Percentiles rank a stretch among this genome's conserved stretches.
phyloP scores from a whole-genome alignment of 2,888 invertebrate species.

The Sminthurides aquaticus region DNA sequence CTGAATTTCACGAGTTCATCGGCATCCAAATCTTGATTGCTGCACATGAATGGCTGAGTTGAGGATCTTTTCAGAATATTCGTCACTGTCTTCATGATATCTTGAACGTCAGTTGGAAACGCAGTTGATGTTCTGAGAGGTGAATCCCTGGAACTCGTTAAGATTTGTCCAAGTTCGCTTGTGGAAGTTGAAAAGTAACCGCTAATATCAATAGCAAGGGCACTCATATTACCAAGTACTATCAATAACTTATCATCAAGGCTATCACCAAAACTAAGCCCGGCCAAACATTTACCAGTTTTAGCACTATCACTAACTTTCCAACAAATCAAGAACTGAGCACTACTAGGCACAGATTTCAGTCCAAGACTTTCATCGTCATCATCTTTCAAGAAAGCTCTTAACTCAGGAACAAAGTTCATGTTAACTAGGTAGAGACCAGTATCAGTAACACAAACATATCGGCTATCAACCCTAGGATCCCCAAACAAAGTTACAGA shows the following conservation, averaged over 20 bases:
- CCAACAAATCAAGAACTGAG: slow-evolving; percentile 30
- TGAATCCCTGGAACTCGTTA: background rate
- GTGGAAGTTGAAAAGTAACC: slow-evolving; percentile 19
- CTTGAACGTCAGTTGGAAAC: slow-evolving; percentile 6
- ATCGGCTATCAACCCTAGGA: slow-evolving; percentile 28
- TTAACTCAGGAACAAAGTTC: slow-evolving; percentile 30
- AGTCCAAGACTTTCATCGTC: slow-evolving; percentile 16
- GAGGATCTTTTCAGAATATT: slow-evolving; percentile 19
- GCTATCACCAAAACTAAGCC: slow-evolving; percentile 25
- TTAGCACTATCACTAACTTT: slow-evolving; percentile 28
- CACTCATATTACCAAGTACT: slow-evolving; percentile 28
- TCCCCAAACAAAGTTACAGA: slow-evolving; percentile 23
- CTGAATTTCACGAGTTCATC: slow-evolving; percentile 27
- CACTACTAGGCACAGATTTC: slow-evolving; percentile 18
- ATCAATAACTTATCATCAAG: slow-evolving; percentile 30
- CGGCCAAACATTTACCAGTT: slow-evolving; percentile 24
- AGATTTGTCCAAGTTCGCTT: background rate
- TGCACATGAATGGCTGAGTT: slow-evolving; percentile 30
- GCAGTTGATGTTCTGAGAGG: background rate
- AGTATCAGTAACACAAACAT: slow-evolving; percentile 31
- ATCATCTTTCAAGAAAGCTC: slow-evolving; percentile 27
- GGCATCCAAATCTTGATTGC: slow-evolving; percentile 28
- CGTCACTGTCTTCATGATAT: slow-evolving; percentile 23
- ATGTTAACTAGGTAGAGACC: slow-evolving; percentile 32
- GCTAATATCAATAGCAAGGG: slow-evolving; percentile 22